phyloP scores from a whole-genome alignment of 2,113 vertebrate species.

The Rhombomys opimus region DNA sequence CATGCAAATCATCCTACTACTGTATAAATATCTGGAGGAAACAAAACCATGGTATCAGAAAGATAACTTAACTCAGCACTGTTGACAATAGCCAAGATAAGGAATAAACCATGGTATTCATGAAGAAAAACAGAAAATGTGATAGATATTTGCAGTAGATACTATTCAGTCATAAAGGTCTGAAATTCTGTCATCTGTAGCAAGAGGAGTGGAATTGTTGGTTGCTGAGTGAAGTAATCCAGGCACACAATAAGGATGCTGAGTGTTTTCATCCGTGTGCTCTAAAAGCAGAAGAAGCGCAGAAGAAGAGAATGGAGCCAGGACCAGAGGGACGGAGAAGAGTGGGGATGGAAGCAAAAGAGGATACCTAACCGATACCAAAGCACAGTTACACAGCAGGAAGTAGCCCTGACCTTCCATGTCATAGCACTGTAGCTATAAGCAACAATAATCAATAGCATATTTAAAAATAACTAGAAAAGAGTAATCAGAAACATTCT shows the following conservation, averaged over 20 bases:
- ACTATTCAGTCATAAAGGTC: neutral
- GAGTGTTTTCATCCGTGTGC: neutral
- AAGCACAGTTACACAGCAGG: neutral
- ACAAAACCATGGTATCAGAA: neutral
- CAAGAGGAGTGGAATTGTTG: neutral
- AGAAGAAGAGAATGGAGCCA: neutral
- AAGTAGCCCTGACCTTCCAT: neutral
- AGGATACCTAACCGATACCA: neutral
- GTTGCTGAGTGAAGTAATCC: neutral
- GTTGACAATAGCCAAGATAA: neutral
- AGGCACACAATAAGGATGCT: neutral
- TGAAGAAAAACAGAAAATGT: neutral
- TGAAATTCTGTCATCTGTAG: neutral
- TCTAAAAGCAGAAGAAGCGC: neutral
- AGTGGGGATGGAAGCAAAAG: neutral
- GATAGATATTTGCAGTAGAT: neutral
- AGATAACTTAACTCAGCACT: neutral
- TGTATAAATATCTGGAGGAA: neutral
- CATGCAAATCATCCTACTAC: neutral
- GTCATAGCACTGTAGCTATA: neutral
- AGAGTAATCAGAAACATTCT: neutral
- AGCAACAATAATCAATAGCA: neutral
- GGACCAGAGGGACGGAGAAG: neutral
- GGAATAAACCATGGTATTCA: neutral
- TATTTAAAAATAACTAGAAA: constrained; percentile 21